Conservation (phyloP, 2,888 invertebrate species). For the Tridacna gigas region DNA sequence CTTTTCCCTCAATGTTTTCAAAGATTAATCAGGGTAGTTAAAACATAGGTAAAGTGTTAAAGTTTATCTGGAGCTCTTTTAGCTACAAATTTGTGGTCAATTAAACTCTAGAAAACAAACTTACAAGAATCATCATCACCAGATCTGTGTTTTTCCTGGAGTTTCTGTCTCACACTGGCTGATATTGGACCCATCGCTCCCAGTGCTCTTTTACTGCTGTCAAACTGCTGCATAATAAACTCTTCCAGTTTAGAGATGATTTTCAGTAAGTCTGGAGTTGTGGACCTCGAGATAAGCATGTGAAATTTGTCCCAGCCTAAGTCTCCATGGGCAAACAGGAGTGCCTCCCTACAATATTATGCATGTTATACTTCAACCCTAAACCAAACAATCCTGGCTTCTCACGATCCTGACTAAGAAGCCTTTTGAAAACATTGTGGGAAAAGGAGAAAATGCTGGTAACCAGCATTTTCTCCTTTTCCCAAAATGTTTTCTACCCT, state of each 20-base stretch:
- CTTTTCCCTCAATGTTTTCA: neutral
- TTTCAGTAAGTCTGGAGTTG: slow-evolving; percentile 97
- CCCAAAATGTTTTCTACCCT: too few species aligned
- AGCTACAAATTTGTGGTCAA: too few species aligned
- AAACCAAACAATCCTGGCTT: too few species aligned
- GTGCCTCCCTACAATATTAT: slow-evolving; percentile 90
- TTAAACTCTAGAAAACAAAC: slow-evolving; percentile 6
- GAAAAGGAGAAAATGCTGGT: too few species aligned
- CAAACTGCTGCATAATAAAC: slow-evolving; percentile 99
- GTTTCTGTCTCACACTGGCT: slow-evolving; percentile 57
- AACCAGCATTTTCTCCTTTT: too few species aligned
- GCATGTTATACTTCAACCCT: too few species aligned
- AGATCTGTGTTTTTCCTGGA: slow-evolving; percentile 58
- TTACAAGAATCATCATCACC: slow-evolving; percentile 69
- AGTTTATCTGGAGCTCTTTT: too few species aligned
- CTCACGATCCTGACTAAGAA: too few species aligned
- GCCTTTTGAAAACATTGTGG: too few species aligned
- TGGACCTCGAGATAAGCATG: slow-evolving; percentile 98
- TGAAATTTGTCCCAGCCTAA: slow-evolving; percentile 97
- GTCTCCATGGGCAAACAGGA: slow-evolving; percentile 96
- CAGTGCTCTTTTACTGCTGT: slow-evolving; percentile 96
- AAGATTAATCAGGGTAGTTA: neutral
- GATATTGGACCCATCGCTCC: slow-evolving; percentile 88
- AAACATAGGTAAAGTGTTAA: neutral
- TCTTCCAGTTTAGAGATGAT: slow-evolving; percentile 98